A percentile compares a stretch with the other conserved stretches of the same genome.
These are phyloP conservation scores for Anagyrus pseudococci DNA, from an alignment of 2,888 invertebrate species.

Conservation along the genomic window DNA sequence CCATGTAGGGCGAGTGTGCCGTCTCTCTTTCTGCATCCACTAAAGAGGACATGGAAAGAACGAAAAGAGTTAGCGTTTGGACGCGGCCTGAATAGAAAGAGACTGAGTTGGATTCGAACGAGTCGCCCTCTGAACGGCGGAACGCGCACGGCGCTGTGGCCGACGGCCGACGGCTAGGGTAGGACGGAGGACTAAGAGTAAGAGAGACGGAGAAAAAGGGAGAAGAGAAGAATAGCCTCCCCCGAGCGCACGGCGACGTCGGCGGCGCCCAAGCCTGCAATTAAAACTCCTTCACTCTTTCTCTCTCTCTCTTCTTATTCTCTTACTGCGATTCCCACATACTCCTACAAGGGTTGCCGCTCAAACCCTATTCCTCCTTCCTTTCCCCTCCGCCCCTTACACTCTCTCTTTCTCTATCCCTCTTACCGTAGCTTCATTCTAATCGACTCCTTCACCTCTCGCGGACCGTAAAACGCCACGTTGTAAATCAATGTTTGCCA, in stretches of 20 bases:
- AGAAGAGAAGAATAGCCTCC: slow-evolving; percentile 59
- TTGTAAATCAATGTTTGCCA: slow-evolving; percentile 40
- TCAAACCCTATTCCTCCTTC: too few relatives aligned
- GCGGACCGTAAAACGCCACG: slow-evolving; percentile 38
- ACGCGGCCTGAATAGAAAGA: too few relatives aligned
- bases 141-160: not conserved
- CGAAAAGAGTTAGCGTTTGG: too few relatives aligned
- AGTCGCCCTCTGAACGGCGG: too few relatives aligned
- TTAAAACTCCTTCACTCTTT: slow-evolving; percentile 51
- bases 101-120: too few relatives aligned
- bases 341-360: not conserved
- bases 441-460: slow-evolving; percentile 37
- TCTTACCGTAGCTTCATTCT: slow-evolving; percentile 36
- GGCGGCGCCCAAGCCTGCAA: slow-evolving; percentile 48
- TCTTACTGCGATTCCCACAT: slow-evolving; percentile 2
- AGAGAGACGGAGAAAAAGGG: slow-evolving; percentile 28
- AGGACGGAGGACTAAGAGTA: slow-evolving; percentile 2
- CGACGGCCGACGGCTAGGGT: not conserved
- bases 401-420: too few relatives aligned
- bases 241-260: too few relatives aligned
- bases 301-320: not conserved
- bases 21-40: too few relatives aligned
- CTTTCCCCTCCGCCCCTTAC: too few relatives aligned
- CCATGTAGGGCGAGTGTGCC: too few relatives aligned
- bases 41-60: too few relatives aligned